Conservation (phyloP, 2,797 vertebrate species). For the Chrysocyon brachyurus region DNA sequence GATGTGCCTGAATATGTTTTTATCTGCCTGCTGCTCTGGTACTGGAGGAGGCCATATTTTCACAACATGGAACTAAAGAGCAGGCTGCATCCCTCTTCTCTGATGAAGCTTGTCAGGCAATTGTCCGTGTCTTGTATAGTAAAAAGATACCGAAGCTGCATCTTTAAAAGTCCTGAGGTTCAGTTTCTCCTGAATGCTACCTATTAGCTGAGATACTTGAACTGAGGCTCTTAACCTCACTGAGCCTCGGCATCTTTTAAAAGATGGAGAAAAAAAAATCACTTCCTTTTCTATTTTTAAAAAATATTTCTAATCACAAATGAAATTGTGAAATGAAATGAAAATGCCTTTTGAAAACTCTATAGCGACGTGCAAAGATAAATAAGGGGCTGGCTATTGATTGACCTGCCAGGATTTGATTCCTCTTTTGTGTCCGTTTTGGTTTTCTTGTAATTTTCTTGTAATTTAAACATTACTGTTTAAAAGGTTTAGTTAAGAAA, state of each 20-base stretch:
- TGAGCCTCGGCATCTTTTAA: not conserved
- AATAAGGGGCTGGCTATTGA: not conserved
- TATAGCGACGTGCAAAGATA: not conserved
- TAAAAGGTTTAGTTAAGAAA: not conserved
- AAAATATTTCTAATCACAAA: constrained; percentile 20
- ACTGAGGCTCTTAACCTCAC: not conserved
- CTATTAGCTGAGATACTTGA: not conserved
- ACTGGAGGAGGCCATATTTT: not conserved
- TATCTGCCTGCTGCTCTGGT: not conserved
- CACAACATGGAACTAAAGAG: not conserved
- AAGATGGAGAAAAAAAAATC: not conserved
- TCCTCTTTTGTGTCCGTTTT: not conserved
- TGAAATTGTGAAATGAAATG: not conserved
- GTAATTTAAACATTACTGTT: not conserved
- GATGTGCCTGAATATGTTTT: not conserved
- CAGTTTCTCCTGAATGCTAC: not conserved
- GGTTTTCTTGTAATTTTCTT: not conserved
- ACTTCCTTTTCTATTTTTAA: not conserved
- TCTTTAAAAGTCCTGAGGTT: not conserved
- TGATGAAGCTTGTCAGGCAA: not conserved
- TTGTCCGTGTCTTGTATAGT: fast-evolving
- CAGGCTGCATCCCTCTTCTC: not conserved
- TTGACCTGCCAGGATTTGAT: not conserved
- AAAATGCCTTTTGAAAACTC: not conserved
- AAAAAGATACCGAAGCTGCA: not conserved